Conservation (phyloP, 2,113 vertebrate genomes). For the Corvus hawaiiensis region DNA sequence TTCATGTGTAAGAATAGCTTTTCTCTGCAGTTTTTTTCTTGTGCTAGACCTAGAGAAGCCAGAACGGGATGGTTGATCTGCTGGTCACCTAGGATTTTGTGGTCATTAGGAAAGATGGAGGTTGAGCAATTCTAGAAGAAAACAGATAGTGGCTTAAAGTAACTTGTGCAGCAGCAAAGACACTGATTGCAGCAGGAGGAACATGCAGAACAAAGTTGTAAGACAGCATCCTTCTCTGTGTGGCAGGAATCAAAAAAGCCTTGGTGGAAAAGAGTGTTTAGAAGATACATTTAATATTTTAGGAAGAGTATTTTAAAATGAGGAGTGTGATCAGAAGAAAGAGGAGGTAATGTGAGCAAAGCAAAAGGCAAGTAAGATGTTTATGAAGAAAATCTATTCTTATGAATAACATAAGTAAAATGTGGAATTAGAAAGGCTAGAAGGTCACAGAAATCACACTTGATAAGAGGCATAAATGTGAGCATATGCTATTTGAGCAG, state of each 20-base stretch:
- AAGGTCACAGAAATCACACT: background rate
- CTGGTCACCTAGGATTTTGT: background rate
- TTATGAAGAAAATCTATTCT: background rate
- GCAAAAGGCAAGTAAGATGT: background rate
- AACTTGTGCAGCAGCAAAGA: background rate
- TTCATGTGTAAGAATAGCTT: background rate
- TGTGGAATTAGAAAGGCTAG: background rate
- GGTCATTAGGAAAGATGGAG: background rate
- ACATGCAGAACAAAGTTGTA: background rate
- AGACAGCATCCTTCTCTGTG: background rate
- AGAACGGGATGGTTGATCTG: background rate
- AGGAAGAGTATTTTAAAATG: background rate
- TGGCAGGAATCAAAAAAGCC: background rate
- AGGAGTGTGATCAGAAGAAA: background rate
- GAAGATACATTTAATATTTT: background rate
- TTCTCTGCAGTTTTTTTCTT: background rate
- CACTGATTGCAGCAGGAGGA: background rate
- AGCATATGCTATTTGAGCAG: background rate
- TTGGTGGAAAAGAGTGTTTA: background rate
- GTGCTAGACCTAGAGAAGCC: background rate
- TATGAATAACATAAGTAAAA: background rate
- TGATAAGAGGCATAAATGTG: background rate
- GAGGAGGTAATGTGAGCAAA: background rate
- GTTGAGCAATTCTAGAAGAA: background rate
- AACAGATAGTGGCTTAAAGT: background rate